Percentiles rank a stretch among this genome's conserved stretches.
These are phyloP conservation scores for Diorhabda elongata DNA, from an alignment of 1,140 invertebrate genomes.

Conservation along the genomic window DNA sequence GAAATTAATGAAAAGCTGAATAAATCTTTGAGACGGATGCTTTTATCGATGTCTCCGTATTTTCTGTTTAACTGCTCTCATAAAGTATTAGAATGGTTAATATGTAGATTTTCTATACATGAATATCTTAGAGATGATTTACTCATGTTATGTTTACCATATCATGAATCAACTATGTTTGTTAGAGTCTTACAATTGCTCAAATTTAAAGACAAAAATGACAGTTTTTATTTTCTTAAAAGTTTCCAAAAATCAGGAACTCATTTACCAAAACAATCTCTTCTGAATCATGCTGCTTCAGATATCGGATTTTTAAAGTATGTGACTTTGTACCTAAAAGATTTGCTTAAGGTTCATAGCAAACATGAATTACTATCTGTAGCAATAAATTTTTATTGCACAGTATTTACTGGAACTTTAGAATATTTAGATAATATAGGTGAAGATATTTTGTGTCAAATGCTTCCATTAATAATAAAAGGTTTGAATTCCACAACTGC, in stretches of 20 bases:
- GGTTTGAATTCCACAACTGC: conserved; percentile 62
- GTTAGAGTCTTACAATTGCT: conserved; percentile 75
- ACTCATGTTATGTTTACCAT: conserved; percentile 78
- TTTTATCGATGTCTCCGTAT: conserved; percentile 80
- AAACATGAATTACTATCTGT: conserved; percentile 60
- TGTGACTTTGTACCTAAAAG: conserved; percentile 64
- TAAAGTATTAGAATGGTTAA: conserved; percentile 90
- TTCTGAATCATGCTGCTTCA: conserved; percentile 67
- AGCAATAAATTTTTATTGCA: conserved; percentile 74
- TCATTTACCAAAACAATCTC: conserved; percentile 63
- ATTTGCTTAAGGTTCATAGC: conserved; percentile 58
- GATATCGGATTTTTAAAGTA: conserved; percentile 69
- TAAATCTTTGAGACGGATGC: conserved; percentile 72
- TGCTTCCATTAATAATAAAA: conserved; percentile 65
- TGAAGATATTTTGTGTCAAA: conserved; percentile 64
- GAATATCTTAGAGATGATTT: conserved; percentile 80
- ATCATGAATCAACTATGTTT: conserved; percentile 88
- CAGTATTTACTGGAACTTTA: conserved; percentile 65
- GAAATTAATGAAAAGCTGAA: conserved; percentile 76
- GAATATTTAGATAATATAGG: conserved; percentile 53
- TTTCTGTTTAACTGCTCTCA: conserved; percentile 78
- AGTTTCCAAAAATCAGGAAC: conserved; percentile 69
- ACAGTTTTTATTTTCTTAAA: conserved; percentile 76
- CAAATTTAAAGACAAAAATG: conserved; percentile 55
- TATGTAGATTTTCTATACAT: conserved; percentile 83